Evolutionary conservation across 1,140 invertebrate species (phyloP).

Genomic region (Drosophila tristis): DNA sequence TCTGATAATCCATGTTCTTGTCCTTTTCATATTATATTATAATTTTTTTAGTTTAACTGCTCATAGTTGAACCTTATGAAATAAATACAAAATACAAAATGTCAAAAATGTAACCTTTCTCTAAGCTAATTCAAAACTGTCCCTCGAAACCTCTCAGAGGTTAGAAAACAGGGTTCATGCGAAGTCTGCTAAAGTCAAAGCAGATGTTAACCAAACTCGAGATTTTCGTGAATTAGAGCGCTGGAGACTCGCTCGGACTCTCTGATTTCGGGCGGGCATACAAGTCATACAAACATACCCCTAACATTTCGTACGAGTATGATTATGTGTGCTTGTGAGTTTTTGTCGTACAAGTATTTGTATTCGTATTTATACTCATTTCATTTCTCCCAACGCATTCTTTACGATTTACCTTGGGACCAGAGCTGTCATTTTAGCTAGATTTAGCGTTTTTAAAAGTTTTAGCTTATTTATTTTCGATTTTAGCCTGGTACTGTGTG

Average conservation of each 20-base stretch:
- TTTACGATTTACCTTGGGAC: slow-evolving; percentile 45
- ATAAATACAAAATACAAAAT: too few species aligned
- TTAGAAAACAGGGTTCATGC: slow-evolving; percentile 11
- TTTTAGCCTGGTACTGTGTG: not conserved
- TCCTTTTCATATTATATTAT: too few species aligned
- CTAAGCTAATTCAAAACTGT: slow-evolving; percentile 7
- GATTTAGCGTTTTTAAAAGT: too few species aligned
- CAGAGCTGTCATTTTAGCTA: too few species aligned
- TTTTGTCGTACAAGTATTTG: slow-evolving; percentile 27
- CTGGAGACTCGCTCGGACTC: too few species aligned
- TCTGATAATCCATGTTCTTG: too few species aligned
- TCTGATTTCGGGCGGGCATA: slow-evolving; percentile 26
- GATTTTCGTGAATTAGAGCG: too few species aligned
- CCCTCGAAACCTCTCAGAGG: not conserved
- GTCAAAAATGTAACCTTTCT: too few species aligned
- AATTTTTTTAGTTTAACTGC: too few species aligned
- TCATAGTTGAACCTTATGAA: too few species aligned
- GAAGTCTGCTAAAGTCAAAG: slow-evolving; percentile 66
- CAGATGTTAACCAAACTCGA: slow-evolving; percentile 65
- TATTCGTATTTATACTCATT: slow-evolving; percentile 77
- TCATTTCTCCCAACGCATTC: slow-evolving; percentile 70
- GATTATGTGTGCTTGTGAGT: slow-evolving; percentile 14
- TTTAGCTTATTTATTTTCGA: too few species aligned
- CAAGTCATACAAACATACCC: slow-evolving; percentile 40
- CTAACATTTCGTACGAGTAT: slow-evolving; percentile 12